These are phyloP conservation scores for Talpa occidentalis DNA, from an alignment of 2,113 vertebrate genomes.

Conservation along the genomic window DNA sequence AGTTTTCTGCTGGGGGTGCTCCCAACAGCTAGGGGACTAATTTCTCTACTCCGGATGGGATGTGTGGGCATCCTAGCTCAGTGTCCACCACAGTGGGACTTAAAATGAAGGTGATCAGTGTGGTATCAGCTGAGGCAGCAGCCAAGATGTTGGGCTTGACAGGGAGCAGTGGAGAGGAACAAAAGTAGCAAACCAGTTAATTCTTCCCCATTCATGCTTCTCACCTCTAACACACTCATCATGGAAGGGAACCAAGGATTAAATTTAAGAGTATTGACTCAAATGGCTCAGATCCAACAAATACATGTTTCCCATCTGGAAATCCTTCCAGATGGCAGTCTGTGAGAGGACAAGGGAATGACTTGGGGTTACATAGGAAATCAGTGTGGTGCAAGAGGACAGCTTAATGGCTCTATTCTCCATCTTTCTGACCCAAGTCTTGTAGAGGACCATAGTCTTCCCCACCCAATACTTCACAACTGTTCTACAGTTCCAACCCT, in stretches of 20 bases:
- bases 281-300: background rate
- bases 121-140: background rate
- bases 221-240: background rate
- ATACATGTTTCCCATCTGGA: background rate
- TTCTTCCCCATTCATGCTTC: background rate
- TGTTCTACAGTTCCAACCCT: background rate
- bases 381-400: background rate
- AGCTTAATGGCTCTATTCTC: background rate
- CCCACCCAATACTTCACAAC: fast-evolving
- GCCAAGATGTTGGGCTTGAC: background rate
- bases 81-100: background rate
- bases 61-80: background rate
- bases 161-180: background rate
- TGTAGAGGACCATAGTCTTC: background rate
- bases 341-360: background rate
- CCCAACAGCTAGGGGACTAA: too few species aligned
- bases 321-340: background rate
- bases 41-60: background rate
- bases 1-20: background rate
- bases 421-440: background rate
- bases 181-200: background rate
- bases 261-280: background rate
- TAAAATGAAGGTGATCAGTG: background rate
- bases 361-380: background rate
- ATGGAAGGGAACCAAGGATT: background rate